A percentile compares a stretch with the other conserved stretches of the same genome.
Evolutionary conservation across 2,797 vertebrate species (phyloP).

Genomic region (Acridotheres tristis): DNA sequence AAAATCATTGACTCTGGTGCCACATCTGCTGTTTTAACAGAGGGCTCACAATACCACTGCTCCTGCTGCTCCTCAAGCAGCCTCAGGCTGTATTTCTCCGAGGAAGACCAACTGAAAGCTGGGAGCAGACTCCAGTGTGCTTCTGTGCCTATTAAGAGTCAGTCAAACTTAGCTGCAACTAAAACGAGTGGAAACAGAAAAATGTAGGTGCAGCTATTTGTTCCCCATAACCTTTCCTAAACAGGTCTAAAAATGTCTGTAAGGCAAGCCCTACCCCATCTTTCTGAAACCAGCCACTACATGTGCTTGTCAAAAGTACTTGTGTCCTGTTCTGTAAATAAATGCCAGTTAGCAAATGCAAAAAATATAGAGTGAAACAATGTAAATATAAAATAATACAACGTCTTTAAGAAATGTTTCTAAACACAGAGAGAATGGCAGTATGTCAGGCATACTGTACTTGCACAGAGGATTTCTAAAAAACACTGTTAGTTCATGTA

Average conservation of each 20-base stretch:
- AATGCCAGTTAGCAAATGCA: neutral
- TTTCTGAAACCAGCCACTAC: conserved; percentile 52
- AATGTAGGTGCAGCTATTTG: conserved; percentile 68
- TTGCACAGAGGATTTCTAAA: neutral
- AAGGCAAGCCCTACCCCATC: conserved; percentile 24
- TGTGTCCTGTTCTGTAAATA: neutral
- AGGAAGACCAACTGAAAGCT: conserved; percentile 7
- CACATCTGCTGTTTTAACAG: neutral
- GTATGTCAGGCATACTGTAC: neutral
- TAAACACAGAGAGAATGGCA: neutral
- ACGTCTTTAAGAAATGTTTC: neutral
- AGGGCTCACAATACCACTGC: neutral
- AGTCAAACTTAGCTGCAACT: conserved; percentile 64
- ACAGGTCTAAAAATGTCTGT: conserved; percentile 46
- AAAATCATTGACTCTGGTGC: neutral
- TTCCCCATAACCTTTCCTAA: conserved; percentile 23
- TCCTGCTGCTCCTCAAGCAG: neutral
- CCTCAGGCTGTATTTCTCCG: neutral
- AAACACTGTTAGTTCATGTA: neutral
- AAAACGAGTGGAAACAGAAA: conserved; percentile 66
- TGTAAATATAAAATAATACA: neutral
- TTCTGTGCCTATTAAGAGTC: conserved; percentile 24
- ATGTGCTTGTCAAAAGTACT: conserved; percentile 24
- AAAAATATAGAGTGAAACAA: neutral
- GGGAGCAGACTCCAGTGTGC: conserved; percentile 27